A percentile compares a stretch with the other conserved stretches of the same genome.
Evolutionary conservation across 2,797 vertebrate genomes (phyloP).

Genomic region (Acipenser ruthenus): DNA sequence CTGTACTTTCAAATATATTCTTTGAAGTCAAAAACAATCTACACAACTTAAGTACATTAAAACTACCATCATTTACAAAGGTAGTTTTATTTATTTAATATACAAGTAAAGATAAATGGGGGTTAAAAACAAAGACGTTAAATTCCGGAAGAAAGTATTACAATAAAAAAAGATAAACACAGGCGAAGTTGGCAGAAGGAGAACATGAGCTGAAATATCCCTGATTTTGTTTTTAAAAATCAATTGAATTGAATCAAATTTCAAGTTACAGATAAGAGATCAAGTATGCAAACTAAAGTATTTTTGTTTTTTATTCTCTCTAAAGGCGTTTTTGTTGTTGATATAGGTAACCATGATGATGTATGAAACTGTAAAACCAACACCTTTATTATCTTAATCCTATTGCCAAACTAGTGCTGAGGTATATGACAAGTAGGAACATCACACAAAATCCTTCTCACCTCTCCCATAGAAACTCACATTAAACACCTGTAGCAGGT

Average conservation of each 20-base stretch:
- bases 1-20: slow-evolving; percentile 61
- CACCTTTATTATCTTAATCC: slow-evolving; percentile 67
- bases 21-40: slow-evolving; percentile 54
- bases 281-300: slow-evolving; percentile 69
- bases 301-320: slow-evolving; percentile 51
- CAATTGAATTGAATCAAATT: slow-evolving; percentile 71
- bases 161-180: slow-evolving; percentile 59
- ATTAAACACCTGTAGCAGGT: slow-evolving; percentile 84
- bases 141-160: slow-evolving; percentile 64
- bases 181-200: slow-evolving; percentile 67
- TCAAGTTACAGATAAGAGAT: slow-evolving; percentile 81
- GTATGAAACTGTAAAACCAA: slow-evolving; percentile 59
- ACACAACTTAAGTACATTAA: slow-evolving; percentile 65
- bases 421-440: slow-evolving; percentile 95
- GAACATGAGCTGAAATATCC: slow-evolving; percentile 84
- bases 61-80: slow-evolving; percentile 58
- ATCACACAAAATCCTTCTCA: slow-evolving; percentile 77
- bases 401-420: slow-evolving; percentile 98
- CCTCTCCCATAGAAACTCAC: slow-evolving; percentile 72
- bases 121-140: slow-evolving; percentile 61
- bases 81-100: slow-evolving; percentile 61
- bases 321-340: slow-evolving; percentile 40
- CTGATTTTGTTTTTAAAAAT: slow-evolving; percentile 84
- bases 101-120: slow-evolving; percentile 60
- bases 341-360: slow-evolving; percentile 54